A percentile compares a stretch with the other conserved stretches of the same genome.
Evolutionary conservation across 2,797 vertebrate genomes (phyloP).

Genomic region (Anableps anableps): DNA sequence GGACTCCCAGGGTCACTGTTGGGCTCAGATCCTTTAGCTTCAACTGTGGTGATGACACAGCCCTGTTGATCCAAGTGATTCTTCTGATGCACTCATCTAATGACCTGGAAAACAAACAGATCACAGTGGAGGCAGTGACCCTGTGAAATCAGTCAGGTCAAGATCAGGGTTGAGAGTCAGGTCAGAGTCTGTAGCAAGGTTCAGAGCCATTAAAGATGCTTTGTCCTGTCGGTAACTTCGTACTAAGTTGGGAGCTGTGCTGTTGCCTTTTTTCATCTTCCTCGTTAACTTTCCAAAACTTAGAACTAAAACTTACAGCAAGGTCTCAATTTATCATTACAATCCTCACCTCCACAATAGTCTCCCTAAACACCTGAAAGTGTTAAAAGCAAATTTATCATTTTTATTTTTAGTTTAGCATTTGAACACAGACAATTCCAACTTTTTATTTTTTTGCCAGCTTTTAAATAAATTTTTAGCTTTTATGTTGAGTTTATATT

Average conservation of each 20-base stretch:
- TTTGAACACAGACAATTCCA: background rate
- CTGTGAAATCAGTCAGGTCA: conserved; percentile 44
- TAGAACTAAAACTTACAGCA: background rate
- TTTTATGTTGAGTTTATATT: background rate
- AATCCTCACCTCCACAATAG: background rate
- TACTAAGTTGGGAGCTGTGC: conserved; percentile 1
- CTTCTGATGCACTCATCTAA: conserved; percentile 25
- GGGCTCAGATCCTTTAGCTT: conserved; percentile 38
- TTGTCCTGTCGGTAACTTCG: background rate
- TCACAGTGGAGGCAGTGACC: conserved; percentile 44
- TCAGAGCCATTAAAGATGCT: conserved; percentile 19
- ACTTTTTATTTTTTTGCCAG: background rate
- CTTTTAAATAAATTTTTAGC: background rate
- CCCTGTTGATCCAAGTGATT: conserved; percentile 30
- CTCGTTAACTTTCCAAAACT: no score
- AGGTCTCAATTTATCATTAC: background rate
- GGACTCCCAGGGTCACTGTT: conserved; percentile 36
- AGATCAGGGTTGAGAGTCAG: conserved; percentile 56
- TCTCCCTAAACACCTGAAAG: background rate
- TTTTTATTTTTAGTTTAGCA: background rate
- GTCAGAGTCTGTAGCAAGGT: conserved; percentile 34
- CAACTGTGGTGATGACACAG: conserved; percentile 28
- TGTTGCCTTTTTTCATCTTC: background rate
- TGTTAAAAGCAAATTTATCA: background rate
- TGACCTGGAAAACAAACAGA: conserved; percentile 59